Base-by-base conservation (phyloP, 2,888 invertebrate species). In the Ochropacha duplaris region DNA sequence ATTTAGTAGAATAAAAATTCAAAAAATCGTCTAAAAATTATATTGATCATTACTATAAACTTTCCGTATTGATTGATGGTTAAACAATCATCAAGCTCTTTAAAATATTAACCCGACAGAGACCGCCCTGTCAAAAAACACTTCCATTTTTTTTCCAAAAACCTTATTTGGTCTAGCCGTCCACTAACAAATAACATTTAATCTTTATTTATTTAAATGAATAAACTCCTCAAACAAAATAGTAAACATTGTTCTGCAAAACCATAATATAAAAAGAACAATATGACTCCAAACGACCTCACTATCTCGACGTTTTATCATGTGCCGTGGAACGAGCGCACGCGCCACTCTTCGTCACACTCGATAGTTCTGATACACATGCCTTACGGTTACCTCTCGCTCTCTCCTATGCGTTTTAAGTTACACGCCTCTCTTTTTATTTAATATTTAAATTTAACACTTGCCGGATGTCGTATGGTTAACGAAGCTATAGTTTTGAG, bases 311-410 rank as follows among this genome's bases (percentile, higher is more conserved):
- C 78, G 71, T 66, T 72, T 76, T 76, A 85, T 82, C 79, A 76
- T 76, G 69, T 64, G 68, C 74, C 67, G 72, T 72, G 72, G 76
- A 71, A 78, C 76, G 70, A 64, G 84, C 84, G 83, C 84, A 85
- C 82, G 81, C 82, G 84, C 74, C 77, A 69, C 64, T 62, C 68
- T 60, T 59, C 67, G 84, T 84, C 79, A 83, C 86, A 79, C 82
- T 66, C 57, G 67, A 65, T 79, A 81, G 74, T 70, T 81, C 69
- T 69, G 74, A 78, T 76, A 79, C 71, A n/a, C n/a, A 83, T 79
- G 81, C 68, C 74, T 65, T 75, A 62, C 69, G 16, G 63, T n/a
- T 14, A 1, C 6, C n/a, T 36, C 57, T 57, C 55, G 14, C 58
- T 59, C 58, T 54, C 49, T 55, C 57, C 16, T 16, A 12, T 28